A percentile compares a stretch with the other conserved stretches of the same genome.
Evolutionary conservation across 2,888 invertebrate genomes (phyloP).

Genomic region (Spodoptera exigua): DNA sequence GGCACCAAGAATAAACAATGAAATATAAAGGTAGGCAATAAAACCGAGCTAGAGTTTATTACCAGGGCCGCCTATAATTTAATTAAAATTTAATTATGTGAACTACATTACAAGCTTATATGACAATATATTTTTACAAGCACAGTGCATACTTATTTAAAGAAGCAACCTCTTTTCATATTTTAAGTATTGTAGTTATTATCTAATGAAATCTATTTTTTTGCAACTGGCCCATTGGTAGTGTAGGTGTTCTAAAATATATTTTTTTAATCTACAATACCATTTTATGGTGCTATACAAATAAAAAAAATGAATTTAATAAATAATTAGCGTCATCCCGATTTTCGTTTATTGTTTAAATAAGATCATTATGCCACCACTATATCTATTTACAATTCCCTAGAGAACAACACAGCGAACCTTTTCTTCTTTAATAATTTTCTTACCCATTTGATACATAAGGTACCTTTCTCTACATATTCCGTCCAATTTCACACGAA

Average conservation of each 20-base stretch:
- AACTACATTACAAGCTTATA: slow-evolving; percentile 11
- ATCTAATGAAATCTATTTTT: neutral
- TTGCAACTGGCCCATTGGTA: too few relatives aligned
- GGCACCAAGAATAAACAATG: slow-evolving; percentile 4
- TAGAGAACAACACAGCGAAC: slow-evolving; percentile 2
- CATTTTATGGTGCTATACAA: too few relatives aligned
- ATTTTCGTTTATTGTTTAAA: too few relatives aligned
- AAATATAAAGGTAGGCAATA: neutral
- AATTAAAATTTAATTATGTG: slow-evolving; percentile 24
- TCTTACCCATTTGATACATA: slow-evolving; percentile 16
- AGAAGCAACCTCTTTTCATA: slow-evolving; percentile 1
- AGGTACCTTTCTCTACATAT: slow-evolving; percentile 14
- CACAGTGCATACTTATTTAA: slow-evolving; percentile 21
- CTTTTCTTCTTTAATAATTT: slow-evolving; percentile 23
- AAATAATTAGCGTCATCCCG: too few relatives aligned
- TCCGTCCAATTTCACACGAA: slow-evolving; percentile 9
- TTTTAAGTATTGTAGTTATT: neutral
- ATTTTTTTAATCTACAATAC: too few relatives aligned
- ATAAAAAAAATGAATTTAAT: too few relatives aligned
- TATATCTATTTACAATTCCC: slow-evolving; percentile 9
- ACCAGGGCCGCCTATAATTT: slow-evolving; percentile 13
- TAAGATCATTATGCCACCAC: too few relatives aligned
- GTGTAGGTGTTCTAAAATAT: too few relatives aligned
- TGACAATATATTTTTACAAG: slow-evolving; percentile 15
- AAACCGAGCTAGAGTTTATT: neutral